Conservation (phyloP, 2,888 invertebrate species). For the Eristalis tenax region DNA sequence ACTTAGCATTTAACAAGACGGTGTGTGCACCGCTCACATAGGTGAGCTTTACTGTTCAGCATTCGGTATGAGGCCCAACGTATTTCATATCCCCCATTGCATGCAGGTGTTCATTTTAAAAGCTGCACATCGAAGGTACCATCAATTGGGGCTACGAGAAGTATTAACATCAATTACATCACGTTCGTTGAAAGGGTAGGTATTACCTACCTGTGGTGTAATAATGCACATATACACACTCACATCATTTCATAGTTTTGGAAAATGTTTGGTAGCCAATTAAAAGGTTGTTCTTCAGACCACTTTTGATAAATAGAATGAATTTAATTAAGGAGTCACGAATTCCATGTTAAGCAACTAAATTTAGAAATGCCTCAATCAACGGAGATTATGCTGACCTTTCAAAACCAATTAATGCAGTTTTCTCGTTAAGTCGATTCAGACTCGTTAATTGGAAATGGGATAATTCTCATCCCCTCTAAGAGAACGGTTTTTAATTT, state of each 20-base stretch:
- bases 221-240: background rate
- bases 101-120: background rate
- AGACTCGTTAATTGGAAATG: too few species aligned
- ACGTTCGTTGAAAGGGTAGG: background rate
- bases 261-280: background rate
- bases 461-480: too few species aligned
- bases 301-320: too few species aligned
- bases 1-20: constrained; percentile 8
- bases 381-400: too few species aligned
- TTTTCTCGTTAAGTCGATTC: too few species aligned
- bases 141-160: background rate
- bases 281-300: too few species aligned
- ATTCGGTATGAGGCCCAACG: background rate
- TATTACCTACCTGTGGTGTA: background rate
- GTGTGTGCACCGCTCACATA: background rate
- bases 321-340: too few species aligned
- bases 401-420: too few species aligned
- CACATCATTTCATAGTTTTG: background rate
- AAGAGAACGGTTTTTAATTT: too few species aligned
- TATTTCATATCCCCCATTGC: background rate
- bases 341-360: too few species aligned
- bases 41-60: background rate
- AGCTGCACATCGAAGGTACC: background rate
- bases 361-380: too few species aligned
- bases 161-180: background rate